Percentiles rank a stretch among this genome's conserved stretches.
Evolutionary conservation across 2,888 invertebrate genomes (phyloP).

Genomic region (Nomada lathburiana): DNA sequence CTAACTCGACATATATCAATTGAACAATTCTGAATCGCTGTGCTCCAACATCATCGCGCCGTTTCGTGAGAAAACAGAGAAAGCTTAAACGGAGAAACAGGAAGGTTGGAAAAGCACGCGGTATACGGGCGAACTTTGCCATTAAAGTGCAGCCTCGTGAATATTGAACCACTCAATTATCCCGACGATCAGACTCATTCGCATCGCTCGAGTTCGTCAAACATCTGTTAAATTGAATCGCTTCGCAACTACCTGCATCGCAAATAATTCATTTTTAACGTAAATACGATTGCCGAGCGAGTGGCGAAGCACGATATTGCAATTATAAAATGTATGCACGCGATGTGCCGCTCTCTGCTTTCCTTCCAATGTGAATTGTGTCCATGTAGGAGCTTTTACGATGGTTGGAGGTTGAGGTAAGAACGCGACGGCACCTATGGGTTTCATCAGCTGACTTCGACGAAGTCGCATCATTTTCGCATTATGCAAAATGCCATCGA

Average conservation of each 20-base stretch:
- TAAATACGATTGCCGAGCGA: neutral
- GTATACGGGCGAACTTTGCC: conserved; percentile 33
- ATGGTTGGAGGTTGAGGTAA: conserved; percentile 17
- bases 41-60: neutral
- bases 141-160: conserved; percentile 33
- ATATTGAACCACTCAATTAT: conserved; percentile 47
- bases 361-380: too few species aligned
- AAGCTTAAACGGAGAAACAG: neutral
- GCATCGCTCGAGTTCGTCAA: conserved; percentile 36
- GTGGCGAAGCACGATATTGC: neutral
- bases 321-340: neutral
- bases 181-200: conserved; percentile 24
- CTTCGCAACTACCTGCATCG: neutral
- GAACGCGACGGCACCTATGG: conserved; percentile 6
- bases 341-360: too few species aligned
- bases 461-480: neutral
- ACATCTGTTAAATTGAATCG: conserved; percentile 41
- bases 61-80: neutral
- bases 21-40: neutral
- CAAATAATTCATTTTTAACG: conserved; percentile 36
- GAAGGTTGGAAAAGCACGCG: neutral
- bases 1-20: neutral
- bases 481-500: conserved; percentile 20
- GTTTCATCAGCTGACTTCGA: neutral
- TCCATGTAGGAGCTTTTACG: neutral